Evolutionary conservation across 1,140 invertebrate genomes (phyloP).

Genomic region (Adelges cooleyi): DNA sequence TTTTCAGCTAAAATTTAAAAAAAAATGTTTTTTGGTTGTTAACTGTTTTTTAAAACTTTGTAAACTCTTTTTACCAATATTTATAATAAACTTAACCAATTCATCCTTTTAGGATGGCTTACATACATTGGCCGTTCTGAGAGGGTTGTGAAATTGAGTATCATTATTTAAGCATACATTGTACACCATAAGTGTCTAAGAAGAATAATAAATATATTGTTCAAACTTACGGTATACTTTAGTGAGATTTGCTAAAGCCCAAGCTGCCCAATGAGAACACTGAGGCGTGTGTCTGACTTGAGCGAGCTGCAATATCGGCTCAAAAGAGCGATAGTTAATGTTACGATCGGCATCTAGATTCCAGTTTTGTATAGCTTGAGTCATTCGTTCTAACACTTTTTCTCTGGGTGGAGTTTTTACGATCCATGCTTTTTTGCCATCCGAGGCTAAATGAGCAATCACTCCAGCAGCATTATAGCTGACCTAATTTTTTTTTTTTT

Average conservation of each 20-base stretch:
- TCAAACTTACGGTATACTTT: slow-evolving; percentile 71
- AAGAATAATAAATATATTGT: not conserved
- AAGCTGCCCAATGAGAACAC: slow-evolving; percentile 93
- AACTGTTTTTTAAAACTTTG: not conserved
- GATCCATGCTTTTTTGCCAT: slow-evolving; percentile 74
- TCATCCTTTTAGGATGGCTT: not conserved
- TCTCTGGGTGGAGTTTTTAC: slow-evolving; percentile 55
- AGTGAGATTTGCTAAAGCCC: slow-evolving; percentile 93
- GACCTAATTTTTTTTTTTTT: slow-evolving; percentile 50
- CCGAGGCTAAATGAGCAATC: slow-evolving; percentile 86
- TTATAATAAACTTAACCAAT: not conserved
- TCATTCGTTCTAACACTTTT: slow-evolving; percentile 64
- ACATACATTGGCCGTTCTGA: no score
- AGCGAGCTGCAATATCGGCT: slow-evolving; percentile 75
- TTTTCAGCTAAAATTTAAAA: slow-evolving; percentile 57
- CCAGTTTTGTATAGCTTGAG: slow-evolving; percentile 75
- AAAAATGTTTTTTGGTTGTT: no score
- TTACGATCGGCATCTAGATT: slow-evolving; percentile 73
- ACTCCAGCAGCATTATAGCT: slow-evolving; percentile 96
- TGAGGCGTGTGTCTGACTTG: slow-evolving; percentile 70
- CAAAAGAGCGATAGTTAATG: slow-evolving; percentile 94
- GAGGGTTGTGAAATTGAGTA: no score
- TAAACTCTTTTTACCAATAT: not conserved
- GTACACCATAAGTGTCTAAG: no score
- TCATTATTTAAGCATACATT: no score